Conservation (phyloP, 2,888 invertebrate genomes). For the Noctua janthina region DNA sequence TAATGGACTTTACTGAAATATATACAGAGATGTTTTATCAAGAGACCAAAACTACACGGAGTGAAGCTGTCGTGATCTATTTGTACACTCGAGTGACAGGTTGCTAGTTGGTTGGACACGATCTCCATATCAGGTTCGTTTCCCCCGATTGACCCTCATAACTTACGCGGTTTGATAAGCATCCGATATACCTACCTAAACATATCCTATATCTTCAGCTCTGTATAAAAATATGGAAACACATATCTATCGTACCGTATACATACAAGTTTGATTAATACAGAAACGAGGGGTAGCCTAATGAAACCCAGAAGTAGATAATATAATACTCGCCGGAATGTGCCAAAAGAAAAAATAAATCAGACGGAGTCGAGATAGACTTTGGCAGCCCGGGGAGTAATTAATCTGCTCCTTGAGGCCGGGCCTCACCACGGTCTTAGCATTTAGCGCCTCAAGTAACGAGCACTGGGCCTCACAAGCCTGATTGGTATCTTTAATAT, state of each 20-base stretch:
- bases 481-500: conserved; percentile 83
- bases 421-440: conserved; percentile 57
- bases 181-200: conserved; percentile 23
- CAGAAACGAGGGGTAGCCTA: conserved; percentile 41
- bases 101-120: conserved; percentile 47
- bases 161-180: conserved; percentile 53
- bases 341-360: conserved; percentile 61
- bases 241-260: conserved; percentile 32
- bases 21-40: conserved; percentile 10
- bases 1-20: conserved; percentile 38
- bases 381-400: conserved; percentile 72
- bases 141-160: conserved; percentile 50
- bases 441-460: conserved; percentile 76
- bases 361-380: conserved; percentile 57
- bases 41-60: conserved; percentile 8
- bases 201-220: conserved; percentile 10
- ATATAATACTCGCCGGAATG: conserved; percentile 50
- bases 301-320: conserved; percentile 52
- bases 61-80: conserved; percentile 9
- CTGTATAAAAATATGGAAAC: conserved; percentile 29
- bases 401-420: conserved; percentile 77
- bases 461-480: conserved; percentile 71
- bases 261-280: conserved; percentile 45
- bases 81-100: conserved; percentile 40
- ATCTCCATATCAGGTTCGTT: conserved; percentile 33